These are phyloP conservation scores for Aspidapion aeneum DNA, from an alignment of 2,888 invertebrate genomes.

Conservation along the genomic window DNA sequence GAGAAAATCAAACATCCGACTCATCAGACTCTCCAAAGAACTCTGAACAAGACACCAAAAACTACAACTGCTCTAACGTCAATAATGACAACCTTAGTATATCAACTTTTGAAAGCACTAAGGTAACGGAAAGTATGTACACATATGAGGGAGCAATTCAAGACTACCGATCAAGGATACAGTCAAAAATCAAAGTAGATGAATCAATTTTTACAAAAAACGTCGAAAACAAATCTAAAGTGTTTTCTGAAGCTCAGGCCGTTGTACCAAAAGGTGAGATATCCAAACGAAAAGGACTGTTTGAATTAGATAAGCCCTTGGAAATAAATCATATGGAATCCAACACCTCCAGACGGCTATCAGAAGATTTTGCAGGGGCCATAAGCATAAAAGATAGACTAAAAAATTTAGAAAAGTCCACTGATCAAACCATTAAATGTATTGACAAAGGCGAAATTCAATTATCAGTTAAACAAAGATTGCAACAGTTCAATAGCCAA, in stretches of 20 bases:
- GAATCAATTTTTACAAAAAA: conserved; percentile 39
- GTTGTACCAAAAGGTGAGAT: conserved; percentile 75
- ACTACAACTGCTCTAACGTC: neutral
- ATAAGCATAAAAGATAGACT: conserved; percentile 71
- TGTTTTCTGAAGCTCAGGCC: conserved; percentile 38
- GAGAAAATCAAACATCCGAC: neutral
- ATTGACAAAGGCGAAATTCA: conserved; percentile 34
- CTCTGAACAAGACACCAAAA: neutral
- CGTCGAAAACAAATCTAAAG: conserved; percentile 38
- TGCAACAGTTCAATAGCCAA: conserved; percentile 33
- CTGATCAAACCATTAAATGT: conserved; percentile 50
- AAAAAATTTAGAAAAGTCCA: conserved; percentile 64
- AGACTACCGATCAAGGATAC: conserved; percentile 77
- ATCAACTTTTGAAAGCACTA: conserved; percentile 49
- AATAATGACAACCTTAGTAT: neutral
- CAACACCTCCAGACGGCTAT: conserved; percentile 51
- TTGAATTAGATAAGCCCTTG: conserved; percentile 64
- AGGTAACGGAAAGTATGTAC: conserved; percentile 71
- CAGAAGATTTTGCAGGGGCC: conserved; percentile 62
- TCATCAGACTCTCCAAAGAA: neutral
- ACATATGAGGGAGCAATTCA: conserved; percentile 87
- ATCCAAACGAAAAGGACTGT: conserved; percentile 76
- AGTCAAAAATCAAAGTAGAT: conserved; percentile 46
- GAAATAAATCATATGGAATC: conserved; percentile 48
- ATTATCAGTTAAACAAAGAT: conserved; percentile 33